phyloP scores from a whole-genome alignment of 1,140 invertebrate species.

The Lucilia cuprina region DNA sequence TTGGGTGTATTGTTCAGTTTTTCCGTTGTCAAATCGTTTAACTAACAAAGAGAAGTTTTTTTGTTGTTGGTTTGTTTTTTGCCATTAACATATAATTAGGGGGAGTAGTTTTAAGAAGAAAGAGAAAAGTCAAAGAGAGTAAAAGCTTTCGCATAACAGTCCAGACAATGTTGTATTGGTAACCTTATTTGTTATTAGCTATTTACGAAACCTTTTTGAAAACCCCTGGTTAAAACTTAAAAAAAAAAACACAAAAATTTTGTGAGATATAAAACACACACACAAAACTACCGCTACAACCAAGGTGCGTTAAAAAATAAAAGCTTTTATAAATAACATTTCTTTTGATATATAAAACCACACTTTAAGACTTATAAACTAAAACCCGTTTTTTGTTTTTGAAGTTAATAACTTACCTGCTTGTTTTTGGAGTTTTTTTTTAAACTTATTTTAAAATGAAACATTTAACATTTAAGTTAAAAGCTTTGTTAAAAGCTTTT shows the following conservation, averaged over 20 bases:
- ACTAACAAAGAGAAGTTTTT: slow-evolving; percentile 43
- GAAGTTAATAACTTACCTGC: too few relatives aligned
- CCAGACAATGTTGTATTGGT: neutral
- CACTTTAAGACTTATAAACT: neutral
- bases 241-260: neutral
- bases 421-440: too few relatives aligned
- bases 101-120: too few relatives aligned
- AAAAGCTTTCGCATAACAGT: neutral
- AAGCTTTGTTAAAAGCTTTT: too few relatives aligned
- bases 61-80: too few relatives aligned
- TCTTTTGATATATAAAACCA: neutral
- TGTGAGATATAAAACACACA: too few relatives aligned
- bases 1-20: slow-evolving; percentile 79
- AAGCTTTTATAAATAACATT: neutral
- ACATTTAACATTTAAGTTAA: too few relatives aligned
- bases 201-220: neutral
- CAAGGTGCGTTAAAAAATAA: too few relatives aligned
- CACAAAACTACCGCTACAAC: neutral
- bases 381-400: too few relatives aligned
- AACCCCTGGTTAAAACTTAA: neutral
- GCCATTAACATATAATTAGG: too few relatives aligned
- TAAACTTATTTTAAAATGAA: too few relatives aligned
- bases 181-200: neutral
- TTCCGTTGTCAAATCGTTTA: slow-evolving; percentile 54
- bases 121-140: neutral